Base-by-base conservation (phyloP, 2,797 vertebrate genomes). In the Pseudochaenichthys georgianus region DNA sequence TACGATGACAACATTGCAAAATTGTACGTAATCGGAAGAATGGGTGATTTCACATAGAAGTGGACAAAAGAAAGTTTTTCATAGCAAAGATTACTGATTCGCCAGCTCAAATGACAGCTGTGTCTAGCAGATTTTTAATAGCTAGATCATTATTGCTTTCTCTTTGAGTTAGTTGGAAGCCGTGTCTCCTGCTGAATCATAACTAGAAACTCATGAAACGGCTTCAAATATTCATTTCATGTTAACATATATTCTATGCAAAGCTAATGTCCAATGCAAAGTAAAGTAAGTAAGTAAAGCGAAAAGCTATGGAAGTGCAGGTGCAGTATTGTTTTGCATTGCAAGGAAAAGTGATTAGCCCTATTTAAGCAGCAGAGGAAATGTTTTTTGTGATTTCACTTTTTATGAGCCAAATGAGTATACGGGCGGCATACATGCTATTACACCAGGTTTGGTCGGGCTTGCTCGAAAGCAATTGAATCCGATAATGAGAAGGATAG, bases 151-250 rank as follows among this genome's bases (percentile, higher is more conserved):
- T 59, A 46, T 47, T 17, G 13, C 28, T 43, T 6, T 21, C 6
- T 21, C 17, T 31, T 2, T 41, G 51, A 42, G 15, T 63, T 38
- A 21, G 16, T 51, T 43, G 3, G 59, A 34, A 62, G 62, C 21
- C 43, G 16, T 42, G 19, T 21, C 34, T 31, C 61, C 19, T 3
- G 19, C 42, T 16, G 51, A 42, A 19, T 42, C 46, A 43, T 31
- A 45, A 28, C 13, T 13, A 42, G 48, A 73, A 42, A 69, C 41
- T 15, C 41, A 47, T 47, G 31, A 66, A n/a, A 51, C 12, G 34
- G 1, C 46, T 21, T 58, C 4, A 46, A 34, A 71, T 45, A 61
- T 61, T 12, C n/a, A 43, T 53, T 28, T 53, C 42, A 31, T 59
- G 46, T 19, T 13, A 52, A 8, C 12, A 41, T 60, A 28, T 15